Base-by-base conservation (phyloP, 2,888 invertebrate species). In the Homarus gammarus region DNA sequence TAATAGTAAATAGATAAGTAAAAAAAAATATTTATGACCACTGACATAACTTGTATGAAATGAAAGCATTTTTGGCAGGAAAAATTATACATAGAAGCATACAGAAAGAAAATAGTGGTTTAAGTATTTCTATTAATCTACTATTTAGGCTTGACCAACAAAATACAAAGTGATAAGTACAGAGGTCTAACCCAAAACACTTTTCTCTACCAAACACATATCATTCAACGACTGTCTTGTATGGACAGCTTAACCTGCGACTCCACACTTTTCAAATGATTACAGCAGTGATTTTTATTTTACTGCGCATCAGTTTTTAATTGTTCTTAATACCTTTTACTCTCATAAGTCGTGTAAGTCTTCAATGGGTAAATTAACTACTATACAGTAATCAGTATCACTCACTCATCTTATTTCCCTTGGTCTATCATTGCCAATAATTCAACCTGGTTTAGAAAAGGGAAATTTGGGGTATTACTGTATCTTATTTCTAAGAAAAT, bases 1-100 rank as follows among this genome's bases (percentile, higher is more conserved):
- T 27, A 64, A 64, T 64, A 64, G 64, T 64, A 64, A 64, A 56
- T 56, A 18, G 56, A 56, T 56, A 18, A 5, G 22, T 56, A 49
- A 6, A 56, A 64, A 27, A 64, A 3, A 64, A 8, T 8, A 44
- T 12, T 44, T 64, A 27, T 64, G 64, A 64, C 64, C n/a, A 64
- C 6, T 64, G n/a, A 64, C 22, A 56, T 38, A 86, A 70, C 72
- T 79, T 86, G 86, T 79, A 86, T 86, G 86, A 86, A 79, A 86
- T 86, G 86, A 86, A 86, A 86, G 86, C 86, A 86, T 68, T 86
- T 77, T 31, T 78, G 78, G 68, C 56, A 51, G 40, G 70, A 64
- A 49, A 38, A 75, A 84, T 64, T 64, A 64, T 64, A 27, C 6
- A 64, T 27, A 64, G 56, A 81, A 84, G 38, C 75, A 31, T 75